A percentile compares a stretch with the other conserved stretches of the same genome.
Conservation (phyloP, 64 coral and sea anemone genomes). For the Acropora yongei region DNA sequence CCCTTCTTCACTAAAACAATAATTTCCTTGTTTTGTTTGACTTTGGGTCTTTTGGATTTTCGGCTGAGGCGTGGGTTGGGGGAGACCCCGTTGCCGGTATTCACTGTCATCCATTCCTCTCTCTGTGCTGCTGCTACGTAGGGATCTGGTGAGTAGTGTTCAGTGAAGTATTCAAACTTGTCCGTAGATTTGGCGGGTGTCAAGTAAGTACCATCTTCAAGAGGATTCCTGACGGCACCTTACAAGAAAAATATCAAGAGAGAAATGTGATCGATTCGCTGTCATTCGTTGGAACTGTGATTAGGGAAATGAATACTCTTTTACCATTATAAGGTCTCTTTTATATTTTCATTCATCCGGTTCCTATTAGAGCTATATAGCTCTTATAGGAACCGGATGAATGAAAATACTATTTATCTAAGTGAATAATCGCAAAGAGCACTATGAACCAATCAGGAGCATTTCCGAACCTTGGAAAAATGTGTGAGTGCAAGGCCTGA, state of each 20-base stretch:
- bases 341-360: too few relatives aligned
- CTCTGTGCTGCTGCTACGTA: conserved; percentile 73
- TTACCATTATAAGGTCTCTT: too few relatives aligned
- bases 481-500: too few relatives aligned
- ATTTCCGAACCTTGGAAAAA: too few relatives aligned
- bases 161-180: conserved; percentile 74
- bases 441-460: too few relatives aligned
- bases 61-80: conserved; percentile 20
- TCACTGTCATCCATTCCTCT: conserved; percentile 66
- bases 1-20: background rate
- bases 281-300: too few relatives aligned
- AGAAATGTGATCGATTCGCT: too few relatives aligned
- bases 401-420: too few relatives aligned
- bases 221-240: conserved; percentile 29
- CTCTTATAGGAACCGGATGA: too few relatives aligned
- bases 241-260: background rate
- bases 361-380: too few relatives aligned
- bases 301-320: too few relatives aligned
- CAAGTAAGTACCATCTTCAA: conserved; percentile 49
- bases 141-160: conserved; percentile 85
- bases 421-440: too few relatives aligned
- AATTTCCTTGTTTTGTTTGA: background rate
- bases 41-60: conserved; percentile 27
- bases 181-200: conserved; percentile 32
- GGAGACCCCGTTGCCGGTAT: conserved; percentile 34